Percentiles rank a stretch among this genome's conserved stretches.
phyloP scores from a whole-genome alignment of 2,888 invertebrate genomes.

The Osmoderma eremita region DNA sequence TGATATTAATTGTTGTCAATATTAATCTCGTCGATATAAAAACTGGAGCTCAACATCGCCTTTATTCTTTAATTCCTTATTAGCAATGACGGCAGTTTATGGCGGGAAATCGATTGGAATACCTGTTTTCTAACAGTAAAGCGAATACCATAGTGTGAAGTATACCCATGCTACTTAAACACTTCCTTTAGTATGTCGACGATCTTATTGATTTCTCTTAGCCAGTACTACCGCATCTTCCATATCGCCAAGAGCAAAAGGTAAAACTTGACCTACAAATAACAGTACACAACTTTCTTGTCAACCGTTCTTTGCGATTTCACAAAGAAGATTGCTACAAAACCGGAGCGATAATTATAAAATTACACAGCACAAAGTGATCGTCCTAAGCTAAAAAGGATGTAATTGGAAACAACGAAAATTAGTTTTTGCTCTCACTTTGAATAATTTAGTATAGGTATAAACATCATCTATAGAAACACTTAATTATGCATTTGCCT shows the following conservation, averaged over 20 bases:
- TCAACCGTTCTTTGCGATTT: conserved; percentile 4
- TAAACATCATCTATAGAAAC: no score
- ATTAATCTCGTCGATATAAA: no score
- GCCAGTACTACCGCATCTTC: not conserved
- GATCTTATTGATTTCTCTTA: conserved; percentile 24
- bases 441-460: no score
- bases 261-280: conserved; percentile 34
- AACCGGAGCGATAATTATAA: not conserved
- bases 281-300: conserved; percentile 34
- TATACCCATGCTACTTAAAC: not conserved
- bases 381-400: not conserved
- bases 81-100: not conserved
- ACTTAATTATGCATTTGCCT: no score
- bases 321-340: not conserved
- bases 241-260: conserved; percentile 20
- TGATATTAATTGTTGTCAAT: no score
- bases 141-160: conserved; percentile 8
- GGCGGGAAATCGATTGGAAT: not conserved
- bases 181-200: conserved; percentile 10
- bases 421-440: conserved; percentile 6
- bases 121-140: conserved; percentile 16
- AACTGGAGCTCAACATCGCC: no score
- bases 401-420: not conserved
- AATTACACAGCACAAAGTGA: not conserved
- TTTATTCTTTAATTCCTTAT: no score